Conservation (phyloP, 2,797 vertebrate genomes). For the Phyllotis vaccarum region DNA sequence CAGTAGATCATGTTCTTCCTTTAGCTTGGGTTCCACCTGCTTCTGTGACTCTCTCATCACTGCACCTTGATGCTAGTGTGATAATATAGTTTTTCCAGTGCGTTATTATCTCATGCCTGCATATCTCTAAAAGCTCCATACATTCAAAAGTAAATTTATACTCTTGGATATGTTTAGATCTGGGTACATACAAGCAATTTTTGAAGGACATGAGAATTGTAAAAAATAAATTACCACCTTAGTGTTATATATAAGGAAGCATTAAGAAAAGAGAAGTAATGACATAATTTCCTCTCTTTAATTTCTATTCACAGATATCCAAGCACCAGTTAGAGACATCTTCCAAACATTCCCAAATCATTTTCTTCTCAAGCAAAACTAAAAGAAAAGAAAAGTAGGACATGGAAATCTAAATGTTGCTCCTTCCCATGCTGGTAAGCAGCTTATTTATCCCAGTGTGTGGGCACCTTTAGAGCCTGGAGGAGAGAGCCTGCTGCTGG, state of each 20-base stretch:
- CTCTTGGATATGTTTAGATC: background rate
- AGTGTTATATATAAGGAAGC: background rate
- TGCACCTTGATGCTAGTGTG: background rate
- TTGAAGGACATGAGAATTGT: background rate
- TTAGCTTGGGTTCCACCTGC: background rate
- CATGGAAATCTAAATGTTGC: constrained; percentile 86
- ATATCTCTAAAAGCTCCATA: background rate
- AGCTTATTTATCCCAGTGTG: constrained; percentile 88
- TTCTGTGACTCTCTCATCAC: background rate
- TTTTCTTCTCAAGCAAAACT: constrained; percentile 82
- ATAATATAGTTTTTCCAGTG: background rate
- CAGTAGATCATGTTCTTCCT: background rate
- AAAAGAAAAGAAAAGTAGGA: constrained; percentile 87
- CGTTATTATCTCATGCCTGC: background rate
- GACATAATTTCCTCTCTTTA: background rate
- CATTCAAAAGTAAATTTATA: background rate
- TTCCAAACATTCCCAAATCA: constrained; percentile 83
- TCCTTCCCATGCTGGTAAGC: constrained; percentile 87
- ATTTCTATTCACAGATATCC: background rate
- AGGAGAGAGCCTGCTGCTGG: constrained; percentile 82
- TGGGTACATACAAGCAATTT: background rate
- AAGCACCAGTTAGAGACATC: constrained; percentile 69
- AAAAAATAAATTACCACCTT: background rate
- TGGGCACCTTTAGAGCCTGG: constrained; percentile 86
- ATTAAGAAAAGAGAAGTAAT: background rate